phyloP scores from a whole-genome alignment of 2,113 vertebrate species.

The Mesitornis unicolor region DNA sequence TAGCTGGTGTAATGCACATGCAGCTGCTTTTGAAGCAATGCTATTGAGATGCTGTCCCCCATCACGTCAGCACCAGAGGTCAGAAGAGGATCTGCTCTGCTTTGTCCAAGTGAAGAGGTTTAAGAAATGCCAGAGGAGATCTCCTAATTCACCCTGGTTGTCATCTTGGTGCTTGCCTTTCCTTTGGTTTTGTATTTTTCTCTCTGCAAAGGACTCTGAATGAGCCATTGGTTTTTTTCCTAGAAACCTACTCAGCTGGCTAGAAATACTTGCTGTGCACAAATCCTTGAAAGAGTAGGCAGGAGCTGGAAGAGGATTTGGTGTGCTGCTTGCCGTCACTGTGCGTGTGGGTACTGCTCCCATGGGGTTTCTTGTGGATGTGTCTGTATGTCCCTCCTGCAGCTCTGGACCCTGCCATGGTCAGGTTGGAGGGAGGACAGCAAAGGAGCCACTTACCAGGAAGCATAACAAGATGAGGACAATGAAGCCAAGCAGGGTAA shows the following conservation, averaged over 20 bases:
- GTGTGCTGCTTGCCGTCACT: background rate
- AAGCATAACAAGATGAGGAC: conserved; percentile 61
- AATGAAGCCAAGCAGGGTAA: conserved; percentile 60
- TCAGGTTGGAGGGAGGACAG: background rate
- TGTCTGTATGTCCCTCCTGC: background rate
- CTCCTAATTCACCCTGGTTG: background rate
- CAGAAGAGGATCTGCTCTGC: background rate
- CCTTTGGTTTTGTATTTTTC: background rate
- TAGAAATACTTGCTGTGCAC: background rate
- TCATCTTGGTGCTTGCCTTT: background rate
- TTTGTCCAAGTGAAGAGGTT: background rate
- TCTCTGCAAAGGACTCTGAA: background rate
- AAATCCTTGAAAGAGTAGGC: background rate
- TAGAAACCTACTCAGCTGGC: background rate
- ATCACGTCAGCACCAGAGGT: background rate
- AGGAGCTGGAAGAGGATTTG: background rate
- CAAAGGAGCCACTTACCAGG: conserved; percentile 65
- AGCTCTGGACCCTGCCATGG: background rate
- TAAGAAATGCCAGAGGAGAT: background rate
- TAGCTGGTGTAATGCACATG: background rate
- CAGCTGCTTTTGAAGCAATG: background rate
- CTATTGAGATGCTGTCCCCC: background rate
- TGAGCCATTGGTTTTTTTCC: background rate
- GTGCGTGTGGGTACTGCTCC: background rate
- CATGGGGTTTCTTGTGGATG: background rate